Evolutionary conservation across 2,797 vertebrate species (phyloP).

Genomic region (Potorous gilbertii): DNA sequence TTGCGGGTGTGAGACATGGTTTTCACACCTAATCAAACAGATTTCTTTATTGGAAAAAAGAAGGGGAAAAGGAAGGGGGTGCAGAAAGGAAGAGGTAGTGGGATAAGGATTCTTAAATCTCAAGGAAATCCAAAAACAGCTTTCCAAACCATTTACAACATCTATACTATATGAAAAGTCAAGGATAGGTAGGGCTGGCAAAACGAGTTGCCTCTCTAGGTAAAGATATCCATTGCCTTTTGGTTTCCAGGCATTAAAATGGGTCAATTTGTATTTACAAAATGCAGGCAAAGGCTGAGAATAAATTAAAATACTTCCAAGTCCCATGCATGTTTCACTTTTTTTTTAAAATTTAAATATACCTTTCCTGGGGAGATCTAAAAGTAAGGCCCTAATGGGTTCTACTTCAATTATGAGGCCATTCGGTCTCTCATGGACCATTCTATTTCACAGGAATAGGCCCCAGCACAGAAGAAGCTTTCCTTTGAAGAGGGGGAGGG

Average conservation of each 20-base stretch:
- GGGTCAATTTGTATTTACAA: not conserved
- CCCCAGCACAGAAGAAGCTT: not conserved
- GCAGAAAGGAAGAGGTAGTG: not conserved
- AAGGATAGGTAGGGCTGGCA: not conserved
- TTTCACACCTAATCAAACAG: not conserved
- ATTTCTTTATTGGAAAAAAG: not conserved
- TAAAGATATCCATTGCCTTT: not conserved
- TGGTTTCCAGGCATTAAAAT: not conserved
- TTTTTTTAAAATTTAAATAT: not conserved
- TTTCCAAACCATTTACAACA: not conserved
- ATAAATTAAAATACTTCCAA: not conserved
- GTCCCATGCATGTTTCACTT: not conserved
- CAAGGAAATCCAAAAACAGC: not conserved
- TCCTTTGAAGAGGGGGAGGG: not conserved
- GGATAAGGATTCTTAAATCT: not conserved
- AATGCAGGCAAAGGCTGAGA: not conserved
- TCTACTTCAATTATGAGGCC: not conserved
- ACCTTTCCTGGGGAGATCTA: not conserved
- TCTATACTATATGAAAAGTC: not conserved
- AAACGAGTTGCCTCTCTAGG: not conserved
- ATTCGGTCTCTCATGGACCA: not conserved
- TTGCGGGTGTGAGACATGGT: not conserved
- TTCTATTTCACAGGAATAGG: not conserved
- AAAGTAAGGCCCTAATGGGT: not conserved
- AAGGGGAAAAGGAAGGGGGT: not conserved